Evolutionary conservation across 2,888 invertebrate genomes (phyloP), one percentile per base, ranked within the genome.

Genomic region (Notodonta dromedarius): DNA sequence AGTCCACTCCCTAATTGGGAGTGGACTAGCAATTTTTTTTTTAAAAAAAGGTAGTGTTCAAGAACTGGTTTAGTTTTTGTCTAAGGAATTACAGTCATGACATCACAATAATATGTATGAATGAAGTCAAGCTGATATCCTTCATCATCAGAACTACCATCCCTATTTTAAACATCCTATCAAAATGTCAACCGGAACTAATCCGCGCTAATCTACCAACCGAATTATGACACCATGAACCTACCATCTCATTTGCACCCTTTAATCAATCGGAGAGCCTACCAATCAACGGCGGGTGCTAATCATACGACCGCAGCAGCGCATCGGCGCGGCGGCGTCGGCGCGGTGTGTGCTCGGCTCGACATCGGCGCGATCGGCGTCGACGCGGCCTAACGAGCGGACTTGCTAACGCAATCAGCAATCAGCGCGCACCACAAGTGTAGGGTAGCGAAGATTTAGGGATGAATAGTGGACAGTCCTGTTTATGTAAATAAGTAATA

Each of bases 381-480:
- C 65, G 64, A 62, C 40, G 57, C 60, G 51, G 62, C 69, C 76
- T 84, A 84, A 84, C 82, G 78, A 84, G 77, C 74, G 63, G 52
- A 64, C 62, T 67, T 65, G 69, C 70, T 81, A 85, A 85, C 80
- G 74, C 79, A 83, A 85, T 85, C 84, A 85, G 78, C 84, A 85
- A 85, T 85, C 85, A 85, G 66, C 67, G 61, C 59, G 63, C 58
- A 48, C 58, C 50, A 56, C 56, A 12, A 56, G 24, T n/a, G 8
- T 55, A 70, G 67, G 70, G 71, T 56, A 32, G 54, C 54, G 0
- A 52, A 2, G 32, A 52, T 32, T 52, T 32, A 1, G 5, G 52
- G 13, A 5, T 46, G 46, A 44, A 46, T n/a, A 11, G 16, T 4
- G n/a, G 50, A 16, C 16, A 16, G 9, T 50, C 50, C 16, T 16